Evolutionary conservation across 2,888 invertebrate species (phyloP).

Genomic region (Notodonta dromedarius): DNA sequence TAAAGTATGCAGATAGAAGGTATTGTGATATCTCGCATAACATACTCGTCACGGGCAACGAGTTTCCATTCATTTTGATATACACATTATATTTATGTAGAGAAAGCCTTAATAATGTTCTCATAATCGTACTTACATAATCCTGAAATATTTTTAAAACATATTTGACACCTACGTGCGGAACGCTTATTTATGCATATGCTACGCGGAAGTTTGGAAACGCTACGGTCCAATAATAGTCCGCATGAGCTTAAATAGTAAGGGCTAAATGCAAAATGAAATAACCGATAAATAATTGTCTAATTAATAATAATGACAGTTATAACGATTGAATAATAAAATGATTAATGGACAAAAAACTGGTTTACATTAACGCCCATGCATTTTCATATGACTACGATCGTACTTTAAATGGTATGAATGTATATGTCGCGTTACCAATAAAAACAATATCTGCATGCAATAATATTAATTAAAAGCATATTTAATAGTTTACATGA

Average conservation of each 20-base stretch:
- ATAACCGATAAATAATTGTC: background rate
- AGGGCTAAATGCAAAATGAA: background rate
- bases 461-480: conserved; percentile 25
- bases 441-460: conserved; percentile 23
- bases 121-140: background rate
- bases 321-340: background rate
- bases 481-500: conserved; percentile 22
- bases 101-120: conserved; percentile 56
- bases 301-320: background rate
- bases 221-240: too few relatives aligned
- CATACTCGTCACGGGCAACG: conserved; percentile 69
- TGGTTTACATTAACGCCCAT: conserved; percentile 14
- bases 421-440: background rate
- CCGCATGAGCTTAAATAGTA: too few relatives aligned
- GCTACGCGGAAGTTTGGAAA: background rate
- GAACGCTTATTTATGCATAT: background rate
- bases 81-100: conserved; percentile 57
- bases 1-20: conserved; percentile 29
- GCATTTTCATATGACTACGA: conserved; percentile 6
- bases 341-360: background rate
- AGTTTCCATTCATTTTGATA: conserved; percentile 60
- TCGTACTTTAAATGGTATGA: conserved; percentile 26
- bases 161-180: conserved; percentile 7
- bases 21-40: conserved; percentile 54
- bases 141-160: background rate